Base-by-base conservation (phyloP, 2,113 vertebrate species). In the Spea multiplicata region DNA sequence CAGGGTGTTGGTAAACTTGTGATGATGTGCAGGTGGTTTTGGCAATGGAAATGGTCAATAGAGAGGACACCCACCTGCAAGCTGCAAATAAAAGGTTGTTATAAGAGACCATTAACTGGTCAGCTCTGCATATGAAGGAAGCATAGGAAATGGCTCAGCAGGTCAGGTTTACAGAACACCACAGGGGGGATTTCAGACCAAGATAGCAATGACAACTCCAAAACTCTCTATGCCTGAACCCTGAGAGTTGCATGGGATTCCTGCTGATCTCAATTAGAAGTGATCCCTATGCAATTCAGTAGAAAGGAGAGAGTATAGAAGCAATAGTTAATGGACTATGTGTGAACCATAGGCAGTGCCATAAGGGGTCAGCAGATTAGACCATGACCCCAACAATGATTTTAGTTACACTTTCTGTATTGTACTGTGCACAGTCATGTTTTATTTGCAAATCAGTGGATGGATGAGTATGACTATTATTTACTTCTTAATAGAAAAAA, bases 91-190 rank as follows among this genome's bases (percentile, higher is more conserved):
- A 64, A 65, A 74, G n/a, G 47, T n/a, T 73, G 59, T 66, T 84
- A 80, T 84, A 87, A 84, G 46, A 80, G 83, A 84, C 45, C 74
- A 76, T 85, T 90, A 90, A 91, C 91, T 85, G 86, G 86, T 50
- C 45, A 89, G 82, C 82, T 94, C 90, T 92, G 87, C 92, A 94
- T 92, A 88, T 91, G 88, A 94, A 94, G 90, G 78, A 74, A 83
- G 79, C 5, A 10, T 17, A 84, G 93, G 91, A 93, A 92, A 92
- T 89, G 83, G 86, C 87, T 75, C 83, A 86, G 88, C 88, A 85
- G 89, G 84, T 48, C n/a, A 47, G 66, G 83, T 77, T 73, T 79
- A 67, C 77, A 66, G 62, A 79, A 73, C 77, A 67, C 77, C 44
- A 17, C 62, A 79, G 77, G 77, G 45, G 70, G 70, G 62, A 61